Base-by-base conservation (phyloP, 2,888 invertebrate species). In the Magallana nippona region DNA sequence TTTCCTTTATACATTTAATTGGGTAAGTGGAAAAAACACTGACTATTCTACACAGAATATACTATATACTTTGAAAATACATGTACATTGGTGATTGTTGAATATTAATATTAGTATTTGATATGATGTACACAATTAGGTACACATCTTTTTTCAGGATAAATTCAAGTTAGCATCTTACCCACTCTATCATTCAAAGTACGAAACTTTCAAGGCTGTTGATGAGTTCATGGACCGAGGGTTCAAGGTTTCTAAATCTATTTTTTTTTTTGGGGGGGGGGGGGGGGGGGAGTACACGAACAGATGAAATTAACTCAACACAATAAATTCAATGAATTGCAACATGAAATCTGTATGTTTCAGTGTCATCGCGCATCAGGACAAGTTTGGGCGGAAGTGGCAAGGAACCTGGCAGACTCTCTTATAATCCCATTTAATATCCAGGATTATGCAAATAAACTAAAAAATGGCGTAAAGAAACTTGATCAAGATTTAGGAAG, bases 131-230 rank as follows among this genome's bases (percentile, higher is more conserved):
- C n/a, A n/a, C n/a, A n/a, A n/a, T n/a, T n/a, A n/a, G n/a, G 2
- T 32, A 32, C 2, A 32, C 32, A 32, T 32, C 5, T 32, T 32
- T 44, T 44, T 44, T 44, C 85, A 90, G 90, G 84, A 83, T 19
- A 84, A 82, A 15, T 84, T 88, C 22, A 87, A 85, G 3, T 19
- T 91, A 1, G 88, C 88, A 10, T 89, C 92, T 0, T 94, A 95
- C 82, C 94, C 95, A 1, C 88, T 94, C 80, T 95, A 95, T 86
- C 94, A 95, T 85, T 93, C 95, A 0, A 92, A 92, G 19, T 95
- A 94, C 86, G 95, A 95, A 81, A 94, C 92, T 5, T 93, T 94
- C 87, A 91, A 92, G 63, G 87, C 92, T 2, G 92, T 94, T 10
- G 91, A 94, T 77, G 88, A 91, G 56, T 91, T 93, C 82, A 90